Conservation (phyloP, 2,888 invertebrate genomes). For the Penaeus monodon region DNA sequence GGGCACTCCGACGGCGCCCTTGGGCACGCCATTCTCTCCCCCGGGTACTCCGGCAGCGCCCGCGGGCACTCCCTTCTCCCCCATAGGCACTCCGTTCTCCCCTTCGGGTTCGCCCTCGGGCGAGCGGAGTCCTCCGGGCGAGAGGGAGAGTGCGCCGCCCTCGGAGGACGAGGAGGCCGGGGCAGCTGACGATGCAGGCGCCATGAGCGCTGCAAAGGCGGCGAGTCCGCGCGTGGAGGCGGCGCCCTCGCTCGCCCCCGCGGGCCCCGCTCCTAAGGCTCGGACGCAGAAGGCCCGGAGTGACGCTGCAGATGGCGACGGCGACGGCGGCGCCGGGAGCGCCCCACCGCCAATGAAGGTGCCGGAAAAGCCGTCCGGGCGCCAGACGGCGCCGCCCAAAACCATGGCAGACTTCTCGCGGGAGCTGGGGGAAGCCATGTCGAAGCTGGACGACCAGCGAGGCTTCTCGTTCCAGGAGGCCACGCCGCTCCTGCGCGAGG, state of each 20-base stretch:
- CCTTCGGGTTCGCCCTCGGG: no score
- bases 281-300: not conserved
- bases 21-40: constrained; percentile 11
- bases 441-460: constrained; percentile 21
- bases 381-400: not conserved
- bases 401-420: not conserved
- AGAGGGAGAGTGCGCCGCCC: not conserved
- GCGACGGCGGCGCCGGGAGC: not conserved
- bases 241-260: not conserved
- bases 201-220: not conserved
- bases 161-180: not conserved
- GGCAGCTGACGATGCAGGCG: not conserved
- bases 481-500: constrained; percentile 20
- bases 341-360: not conserved
- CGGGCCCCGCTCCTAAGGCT: not conserved
- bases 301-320: not conserved
- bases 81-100: not conserved
- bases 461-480: constrained; percentile 36
- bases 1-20: not conserved
- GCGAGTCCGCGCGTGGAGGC: no score
- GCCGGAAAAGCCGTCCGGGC: not conserved
- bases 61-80: not conserved
- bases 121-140: no score
- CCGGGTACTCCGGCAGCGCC: not conserved
- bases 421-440: constrained; percentile 26